Conservation (phyloP, 2,113 vertebrate genomes). For the Saccopteryx leptura region DNA sequence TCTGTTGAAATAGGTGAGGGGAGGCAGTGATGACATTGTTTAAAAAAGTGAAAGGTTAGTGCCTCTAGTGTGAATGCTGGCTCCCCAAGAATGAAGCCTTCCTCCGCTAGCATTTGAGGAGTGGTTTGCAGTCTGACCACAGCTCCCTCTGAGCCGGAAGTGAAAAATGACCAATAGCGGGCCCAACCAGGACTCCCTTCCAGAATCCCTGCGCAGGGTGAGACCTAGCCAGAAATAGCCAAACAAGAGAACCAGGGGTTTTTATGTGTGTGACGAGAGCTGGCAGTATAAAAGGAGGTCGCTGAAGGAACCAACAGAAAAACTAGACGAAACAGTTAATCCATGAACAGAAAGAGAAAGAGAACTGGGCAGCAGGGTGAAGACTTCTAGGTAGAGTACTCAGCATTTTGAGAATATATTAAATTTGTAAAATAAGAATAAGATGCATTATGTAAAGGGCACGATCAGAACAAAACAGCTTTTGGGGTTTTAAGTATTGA, state of each 20-base stretch:
- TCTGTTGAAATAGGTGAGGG: neutral
- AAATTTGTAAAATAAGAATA: neutral
- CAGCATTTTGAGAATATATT: neutral
- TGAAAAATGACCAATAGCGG: neutral
- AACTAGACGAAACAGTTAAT: neutral
- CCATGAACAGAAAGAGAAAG: neutral
- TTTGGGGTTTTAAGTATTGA: neutral
- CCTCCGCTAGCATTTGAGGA: neutral
- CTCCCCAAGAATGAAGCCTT: neutral
- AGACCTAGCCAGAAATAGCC: neutral
- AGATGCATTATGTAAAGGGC: neutral
- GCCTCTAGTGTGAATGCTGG: neutral
- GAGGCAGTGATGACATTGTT: neutral
- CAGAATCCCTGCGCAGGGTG: neutral
- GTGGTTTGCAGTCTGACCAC: neutral
- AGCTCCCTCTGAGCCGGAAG: neutral
- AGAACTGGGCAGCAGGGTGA: rapidly evolving
- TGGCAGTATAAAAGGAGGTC: neutral
- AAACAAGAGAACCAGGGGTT: neutral
- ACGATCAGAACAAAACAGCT: neutral
- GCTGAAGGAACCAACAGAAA: neutral
- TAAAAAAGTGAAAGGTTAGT: neutral
- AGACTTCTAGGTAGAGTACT: neutral
- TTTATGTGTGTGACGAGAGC: neutral
- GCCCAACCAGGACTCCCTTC: neutral